These are phyloP conservation scores for Turnix velox DNA, from an alignment of 2,113 vertebrate genomes.

Conservation along the genomic window DNA sequence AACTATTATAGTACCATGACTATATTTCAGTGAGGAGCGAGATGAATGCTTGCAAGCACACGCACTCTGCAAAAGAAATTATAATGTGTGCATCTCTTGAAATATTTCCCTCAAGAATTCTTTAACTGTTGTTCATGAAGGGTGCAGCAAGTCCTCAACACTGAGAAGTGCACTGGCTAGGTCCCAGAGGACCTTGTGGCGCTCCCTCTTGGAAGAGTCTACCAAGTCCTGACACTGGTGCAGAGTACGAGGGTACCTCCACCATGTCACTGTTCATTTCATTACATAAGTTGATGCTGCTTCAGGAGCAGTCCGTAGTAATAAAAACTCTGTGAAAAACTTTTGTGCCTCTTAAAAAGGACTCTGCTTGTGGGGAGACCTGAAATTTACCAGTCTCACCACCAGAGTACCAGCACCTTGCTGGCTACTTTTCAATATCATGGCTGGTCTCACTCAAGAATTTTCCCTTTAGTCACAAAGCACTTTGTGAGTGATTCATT, in stretches of 20 bases:
- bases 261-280: background rate
- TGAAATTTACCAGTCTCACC: background rate
- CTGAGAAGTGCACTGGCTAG: background rate
- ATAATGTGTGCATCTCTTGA: background rate
- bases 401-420: background rate
- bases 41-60: background rate
- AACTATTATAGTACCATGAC: too few species aligned
- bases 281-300: background rate
- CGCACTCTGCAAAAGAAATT: background rate
- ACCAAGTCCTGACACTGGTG: background rate
- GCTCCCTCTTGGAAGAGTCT: background rate
- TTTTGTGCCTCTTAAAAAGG: background rate
- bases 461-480: background rate
- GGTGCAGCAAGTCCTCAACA: background rate
- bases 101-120: background rate
- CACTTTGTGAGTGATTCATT: background rate
- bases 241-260: background rate
- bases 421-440: background rate
- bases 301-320: background rate
- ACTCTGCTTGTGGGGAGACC: background rate
- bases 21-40: background rate
- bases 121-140: background rate
- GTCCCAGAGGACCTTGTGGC: rapidly evolving
- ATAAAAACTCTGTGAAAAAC: background rate
- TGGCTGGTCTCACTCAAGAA: background rate